phyloP scores from a whole-genome alignment of 2,888 invertebrate genomes.

The Loripinus fragilis region DNA sequence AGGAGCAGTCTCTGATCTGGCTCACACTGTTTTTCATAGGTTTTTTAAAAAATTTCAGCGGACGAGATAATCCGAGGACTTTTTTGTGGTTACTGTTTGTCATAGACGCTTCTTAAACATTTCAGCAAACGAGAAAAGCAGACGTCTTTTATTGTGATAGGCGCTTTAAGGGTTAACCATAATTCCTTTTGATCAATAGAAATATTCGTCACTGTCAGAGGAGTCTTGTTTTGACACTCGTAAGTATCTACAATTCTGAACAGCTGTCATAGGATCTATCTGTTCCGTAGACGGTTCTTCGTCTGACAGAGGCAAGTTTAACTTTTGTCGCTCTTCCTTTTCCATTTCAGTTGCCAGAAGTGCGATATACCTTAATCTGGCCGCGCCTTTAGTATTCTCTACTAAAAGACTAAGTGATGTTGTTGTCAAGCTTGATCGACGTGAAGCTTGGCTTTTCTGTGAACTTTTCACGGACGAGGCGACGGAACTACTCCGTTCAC shows the following conservation, averaged over 20 bases:
- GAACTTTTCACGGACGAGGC: background rate
- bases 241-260: background rate
- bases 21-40: too few relatives aligned
- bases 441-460: background rate
- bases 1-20: too few relatives aligned
- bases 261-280: background rate
- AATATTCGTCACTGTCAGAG: background rate
- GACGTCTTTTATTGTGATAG: too few relatives aligned
- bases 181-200: too few relatives aligned
- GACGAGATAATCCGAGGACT: too few relatives aligned
- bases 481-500: background rate
- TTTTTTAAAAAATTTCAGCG: too few relatives aligned
- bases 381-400: constrained; percentile 47
- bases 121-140: too few relatives aligned
- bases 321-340: constrained; percentile 30
- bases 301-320: background rate
- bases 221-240: background rate
- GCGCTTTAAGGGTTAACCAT: too few relatives aligned
- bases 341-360: constrained; percentile 50
- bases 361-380: constrained; percentile 54
- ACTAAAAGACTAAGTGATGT: constrained; percentile 43
- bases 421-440: constrained; percentile 29
- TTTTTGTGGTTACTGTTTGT: too few relatives aligned
- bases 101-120: too few relatives aligned
- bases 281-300: background rate